Base-by-base conservation (phyloP, 2,113 vertebrate species). In the Podiceps cristatus region DNA sequence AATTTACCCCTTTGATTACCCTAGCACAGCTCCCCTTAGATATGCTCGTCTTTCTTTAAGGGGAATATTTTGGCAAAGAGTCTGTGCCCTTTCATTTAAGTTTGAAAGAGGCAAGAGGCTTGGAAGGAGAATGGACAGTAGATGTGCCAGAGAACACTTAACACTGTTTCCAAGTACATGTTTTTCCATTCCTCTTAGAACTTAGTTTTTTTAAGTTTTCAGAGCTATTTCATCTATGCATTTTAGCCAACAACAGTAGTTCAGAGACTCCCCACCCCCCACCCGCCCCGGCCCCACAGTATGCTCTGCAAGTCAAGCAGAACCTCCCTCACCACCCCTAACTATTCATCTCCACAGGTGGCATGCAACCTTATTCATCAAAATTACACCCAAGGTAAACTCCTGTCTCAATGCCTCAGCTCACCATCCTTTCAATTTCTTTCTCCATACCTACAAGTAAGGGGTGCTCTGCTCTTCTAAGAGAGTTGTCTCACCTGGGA, bases 271-370 rank as follows among this genome's bases (percentile, higher is more conserved):
- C 49, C 9, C 37, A 37, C 37, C 37, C 37, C 37, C 37, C 37
- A 37, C 37, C 37, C 37, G 9, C 37, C 37, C 37, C 37, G 37
- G 37, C 37, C 37, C 37, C 7, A 37, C 37, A 37, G 37, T 37
- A 67, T 3, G 13, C 35, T 76, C 66, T 68, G 5, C 37, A 85
- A 75, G 18, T 22, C 71, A 45, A 68, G 67, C 8, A 58, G 18
- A 67, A 53, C 42, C 33, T 75, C 14, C 3, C 63, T 85, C 35
- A 27, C 16, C 17, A 82, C 10, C 18, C 24, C 25, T 28, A 66
- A 33, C 13, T 47, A 69, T 7, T 66, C 35, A 62, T 6, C 50
- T 66, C 44, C 18, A 63, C 0, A 0, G 7, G 6, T 1, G 2
- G 50, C 42, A 79, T 12, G 13, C 27, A 55, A 47, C 5, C 23